A percentile compares a stretch with the other conserved stretches of the same genome.
These are phyloP conservation scores for Drosophila serrata DNA, from an alignment of 1,140 invertebrate genomes.

Conservation along the genomic window DNA sequence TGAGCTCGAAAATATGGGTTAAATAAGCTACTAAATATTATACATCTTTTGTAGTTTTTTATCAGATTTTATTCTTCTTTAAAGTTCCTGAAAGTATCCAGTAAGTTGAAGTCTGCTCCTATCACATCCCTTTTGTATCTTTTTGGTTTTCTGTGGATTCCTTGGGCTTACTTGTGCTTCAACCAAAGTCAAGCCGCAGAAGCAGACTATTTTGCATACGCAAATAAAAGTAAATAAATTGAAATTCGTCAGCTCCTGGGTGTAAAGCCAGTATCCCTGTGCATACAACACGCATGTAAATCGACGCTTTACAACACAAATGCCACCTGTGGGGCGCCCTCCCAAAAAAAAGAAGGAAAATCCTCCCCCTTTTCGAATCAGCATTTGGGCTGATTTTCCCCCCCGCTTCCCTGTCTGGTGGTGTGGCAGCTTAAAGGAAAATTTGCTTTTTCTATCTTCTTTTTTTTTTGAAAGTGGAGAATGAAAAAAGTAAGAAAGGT, in stretches of 20 bases:
- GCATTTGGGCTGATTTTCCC: too few species aligned
- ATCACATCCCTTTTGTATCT: background rate
- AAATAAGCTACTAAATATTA: background rate
- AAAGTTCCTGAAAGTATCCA: background rate
- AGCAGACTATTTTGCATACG: slow-evolving; percentile 73
- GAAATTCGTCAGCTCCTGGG: slow-evolving; percentile 56
- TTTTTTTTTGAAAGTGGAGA: background rate
- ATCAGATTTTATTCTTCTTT: background rate
- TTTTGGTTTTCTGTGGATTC: background rate
- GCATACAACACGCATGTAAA: slow-evolving; percentile 71
- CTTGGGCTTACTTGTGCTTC: background rate
- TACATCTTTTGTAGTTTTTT: too few species aligned
- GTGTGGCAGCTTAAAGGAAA: slow-evolving; percentile 68
- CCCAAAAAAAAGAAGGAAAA: background rate
- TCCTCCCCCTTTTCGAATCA: too few species aligned
- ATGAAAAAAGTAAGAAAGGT: too few species aligned
- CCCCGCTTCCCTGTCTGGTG: slow-evolving; percentile 5
- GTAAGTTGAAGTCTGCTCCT: background rate
- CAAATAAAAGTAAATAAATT: slow-evolving; percentile 82
- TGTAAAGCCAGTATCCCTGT: slow-evolving; percentile 2
- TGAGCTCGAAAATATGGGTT: background rate
- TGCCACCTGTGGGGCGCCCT: slow-evolving; percentile 70
- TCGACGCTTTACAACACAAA: slow-evolving; percentile 75
- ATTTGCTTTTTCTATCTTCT: slow-evolving; percentile 62
- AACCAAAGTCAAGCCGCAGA: slow-evolving; percentile 70